phyloP scores from a whole-genome alignment of 1,140 invertebrate species.

The Drosophila nannoptera region DNA sequence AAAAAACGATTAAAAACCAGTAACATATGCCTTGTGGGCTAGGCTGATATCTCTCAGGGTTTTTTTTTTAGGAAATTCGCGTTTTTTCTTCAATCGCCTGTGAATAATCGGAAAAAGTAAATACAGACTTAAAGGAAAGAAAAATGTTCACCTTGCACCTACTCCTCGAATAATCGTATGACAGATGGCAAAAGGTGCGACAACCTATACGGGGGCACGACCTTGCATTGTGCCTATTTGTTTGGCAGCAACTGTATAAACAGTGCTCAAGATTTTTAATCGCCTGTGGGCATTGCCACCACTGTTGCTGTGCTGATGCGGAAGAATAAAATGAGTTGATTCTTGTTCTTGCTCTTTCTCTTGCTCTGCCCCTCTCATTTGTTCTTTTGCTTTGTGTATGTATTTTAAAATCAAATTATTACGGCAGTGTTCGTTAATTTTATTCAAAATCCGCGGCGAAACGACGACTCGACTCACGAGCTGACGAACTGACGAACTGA shows the following conservation, averaged over 20 bases:
- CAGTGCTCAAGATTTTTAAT: constrained; percentile 44
- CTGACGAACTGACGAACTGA: constrained; percentile 24
- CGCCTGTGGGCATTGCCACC: constrained; percentile 33
- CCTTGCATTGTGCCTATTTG: constrained; percentile 52
- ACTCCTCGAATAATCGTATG: background rate
- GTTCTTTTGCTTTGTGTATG: constrained; percentile 18
- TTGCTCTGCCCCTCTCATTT: background rate
- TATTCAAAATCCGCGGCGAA: constrained; percentile 46
- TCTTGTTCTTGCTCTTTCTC: constrained; percentile 36
- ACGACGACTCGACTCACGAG: no score
- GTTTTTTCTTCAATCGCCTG: constrained; percentile 9
- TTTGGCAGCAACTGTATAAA: constrained; percentile 69
- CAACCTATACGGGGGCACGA: constrained; percentile 41
- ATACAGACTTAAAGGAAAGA: background rate
- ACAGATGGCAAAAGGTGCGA: constrained; percentile 36
- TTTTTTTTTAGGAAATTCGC: constrained; percentile 14
- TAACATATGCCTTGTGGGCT: constrained; percentile 10
- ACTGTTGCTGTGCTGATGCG: constrained; percentile 45
- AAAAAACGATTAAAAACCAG: background rate
- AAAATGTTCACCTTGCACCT: constrained; percentile 19
- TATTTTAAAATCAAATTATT: constrained; percentile 62
- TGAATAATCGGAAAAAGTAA: constrained; percentile 6
- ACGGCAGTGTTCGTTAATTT: constrained; percentile 72
- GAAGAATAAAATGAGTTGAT: constrained; percentile 59
- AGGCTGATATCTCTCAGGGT: background rate